Base-by-base conservation (phyloP, 2,888 invertebrate species). In the Thelaira solivaga region DNA sequence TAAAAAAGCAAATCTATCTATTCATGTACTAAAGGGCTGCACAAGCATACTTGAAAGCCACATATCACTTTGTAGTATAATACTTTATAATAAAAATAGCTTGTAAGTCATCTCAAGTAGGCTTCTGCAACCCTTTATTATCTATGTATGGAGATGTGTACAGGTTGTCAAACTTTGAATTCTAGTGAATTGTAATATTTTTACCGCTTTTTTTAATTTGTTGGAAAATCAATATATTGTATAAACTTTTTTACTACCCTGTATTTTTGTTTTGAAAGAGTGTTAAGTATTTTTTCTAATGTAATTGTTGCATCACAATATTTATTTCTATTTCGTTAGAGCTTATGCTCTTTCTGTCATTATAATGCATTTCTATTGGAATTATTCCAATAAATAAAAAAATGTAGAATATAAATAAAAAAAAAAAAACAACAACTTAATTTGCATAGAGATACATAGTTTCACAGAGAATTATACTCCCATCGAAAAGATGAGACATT, bases 291-390 rank as follows among this genome's bases (percentile, higher is more conserved):
- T 34, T 39, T 41, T 22, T 65, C 29, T 53, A 47, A 41, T 59
- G 10, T 20, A 65, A 74, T 74, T 74, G 78, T 74, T 78, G 68
- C 77, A 78, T 74, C 77, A 78, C 77, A 74, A 36, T 51, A 49
- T 57, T 41, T 41, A 51, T 13, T 59, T 26, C 26, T 39, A 6
- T 59, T 49, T 49, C 31, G 7, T 36, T 64, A 31, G 53, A 36
- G 20, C 18, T 4, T 34, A 29, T 24, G 16, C 55, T 22, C 7
- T 20, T 20, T 24, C n/a, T 43, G 5, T n/a, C 36, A 34, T 24
- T 62, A 18, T 34, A 65, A 45, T 61, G 24, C 53, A 72, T 31
- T 62, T 34, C 36, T 49, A 36, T 64, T 73, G 64, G 74, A 77
- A 77, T 51, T 36, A 49, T 73, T 77, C 55, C 67, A 69, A 69